Evolutionary conservation across 1,140 invertebrate genomes (phyloP).

Genomic region (Arion vulgaris): DNA sequence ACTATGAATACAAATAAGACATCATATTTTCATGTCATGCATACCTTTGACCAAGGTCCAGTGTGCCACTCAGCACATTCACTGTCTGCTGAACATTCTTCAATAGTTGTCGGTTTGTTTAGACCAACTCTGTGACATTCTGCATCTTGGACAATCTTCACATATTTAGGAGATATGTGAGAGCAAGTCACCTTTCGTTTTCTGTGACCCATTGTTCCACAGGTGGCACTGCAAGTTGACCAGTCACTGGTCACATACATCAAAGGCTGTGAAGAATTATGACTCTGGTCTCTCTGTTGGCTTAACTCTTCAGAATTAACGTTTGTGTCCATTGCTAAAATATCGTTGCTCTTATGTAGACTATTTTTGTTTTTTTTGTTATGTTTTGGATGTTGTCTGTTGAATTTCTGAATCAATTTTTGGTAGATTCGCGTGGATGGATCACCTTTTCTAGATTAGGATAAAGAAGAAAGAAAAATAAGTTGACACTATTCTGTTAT

Average conservation of each 20-base stretch:
- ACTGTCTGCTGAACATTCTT: neutral
- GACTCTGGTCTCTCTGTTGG: slow-evolving; percentile 14
- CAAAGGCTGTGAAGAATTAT: neutral
- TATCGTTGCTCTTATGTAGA: neutral
- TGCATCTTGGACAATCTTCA: neutral
- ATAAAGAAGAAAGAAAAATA: neutral
- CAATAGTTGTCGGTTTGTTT: neutral
- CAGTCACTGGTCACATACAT: neutral
- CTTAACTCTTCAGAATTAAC: neutral
- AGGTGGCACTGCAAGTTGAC: neutral
- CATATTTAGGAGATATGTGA: neutral
- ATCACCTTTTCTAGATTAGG: neutral
- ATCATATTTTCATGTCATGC: neutral
- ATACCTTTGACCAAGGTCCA: slow-evolving; percentile 15
- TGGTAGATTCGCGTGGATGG: neutral
- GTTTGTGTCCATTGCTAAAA: neutral
- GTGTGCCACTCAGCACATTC: neutral
- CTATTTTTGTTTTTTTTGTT: neutral
- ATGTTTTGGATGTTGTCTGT: neutral
- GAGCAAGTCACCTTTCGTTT: neutral
- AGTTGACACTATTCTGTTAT: neutral
- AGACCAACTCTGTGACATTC: neutral
- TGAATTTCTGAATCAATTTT: neutral
- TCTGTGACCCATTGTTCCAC: neutral
- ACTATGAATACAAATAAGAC: too few species aligned